phyloP scores from a whole-genome alignment of 1,140 invertebrate genomes.

The Diploscapter pachys region DNA sequence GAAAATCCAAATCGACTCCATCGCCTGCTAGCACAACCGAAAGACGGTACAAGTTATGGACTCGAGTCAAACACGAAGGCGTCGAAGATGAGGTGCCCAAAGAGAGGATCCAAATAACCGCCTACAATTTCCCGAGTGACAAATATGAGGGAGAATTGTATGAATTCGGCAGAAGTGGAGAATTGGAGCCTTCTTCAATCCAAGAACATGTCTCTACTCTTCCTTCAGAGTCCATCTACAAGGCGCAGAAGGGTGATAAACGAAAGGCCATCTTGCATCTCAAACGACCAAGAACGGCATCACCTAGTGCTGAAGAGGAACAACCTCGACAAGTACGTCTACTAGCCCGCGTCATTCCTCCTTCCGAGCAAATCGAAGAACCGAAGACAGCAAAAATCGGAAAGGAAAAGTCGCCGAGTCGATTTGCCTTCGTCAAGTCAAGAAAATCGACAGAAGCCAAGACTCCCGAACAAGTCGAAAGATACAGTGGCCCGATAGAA shows the following conservation, averaged over 20 bases:
- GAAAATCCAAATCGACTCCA: neutral
- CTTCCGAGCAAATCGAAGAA: neutral
- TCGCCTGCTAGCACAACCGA: neutral
- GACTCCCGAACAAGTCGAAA: no score
- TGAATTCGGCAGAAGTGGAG: no score
- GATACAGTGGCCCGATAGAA: no score
- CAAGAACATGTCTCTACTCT: no score
- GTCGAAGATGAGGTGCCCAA: slow-evolving; percentile 16
- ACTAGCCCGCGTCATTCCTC: neutral
- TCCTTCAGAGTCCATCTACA: no score
- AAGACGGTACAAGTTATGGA: slow-evolving; percentile 8
- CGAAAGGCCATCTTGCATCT: slow-evolving; percentile 2
- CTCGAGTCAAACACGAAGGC: slow-evolving; percentile 21
- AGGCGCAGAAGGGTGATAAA: slow-evolving; percentile 3
- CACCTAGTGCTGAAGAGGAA: neutral
- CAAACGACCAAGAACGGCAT: slow-evolving; percentile 1
- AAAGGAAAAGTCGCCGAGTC: neutral
- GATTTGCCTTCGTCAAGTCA: no score
- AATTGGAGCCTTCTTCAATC: no score
- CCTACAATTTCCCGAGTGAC: neutral
- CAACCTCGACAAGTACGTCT: slow-evolving; percentile 15
- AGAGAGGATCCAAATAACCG: neutral
- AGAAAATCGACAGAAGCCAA: no score
- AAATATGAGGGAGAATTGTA: no score
- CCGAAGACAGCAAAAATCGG: no score